Conservation (phyloP, 2,888 invertebrate genomes). For the Camponotus fellah region DNA sequence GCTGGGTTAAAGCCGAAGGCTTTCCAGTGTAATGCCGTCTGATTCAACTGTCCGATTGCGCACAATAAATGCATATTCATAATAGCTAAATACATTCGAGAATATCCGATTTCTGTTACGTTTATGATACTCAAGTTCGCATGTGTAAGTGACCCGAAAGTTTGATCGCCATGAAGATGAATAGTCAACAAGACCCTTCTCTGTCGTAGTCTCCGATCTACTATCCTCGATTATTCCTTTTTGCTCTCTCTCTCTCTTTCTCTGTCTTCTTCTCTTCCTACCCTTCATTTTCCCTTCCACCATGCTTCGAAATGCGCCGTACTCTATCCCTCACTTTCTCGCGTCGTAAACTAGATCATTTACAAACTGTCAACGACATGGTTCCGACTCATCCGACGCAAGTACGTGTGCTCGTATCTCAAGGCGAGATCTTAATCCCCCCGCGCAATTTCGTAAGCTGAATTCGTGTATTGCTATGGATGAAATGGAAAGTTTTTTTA, state of each 20-base stretch:
- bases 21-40: neutral
- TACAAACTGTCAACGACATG: slow-evolving; percentile 81
- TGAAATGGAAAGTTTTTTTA: slow-evolving; percentile 42
- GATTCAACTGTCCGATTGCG: neutral
- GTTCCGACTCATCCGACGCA: slow-evolving; percentile 57
- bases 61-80: slow-evolving; percentile 15
- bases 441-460: slow-evolving; percentile 68
- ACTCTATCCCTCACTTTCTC: slow-evolving; percentile 68
- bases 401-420: slow-evolving; percentile 62
- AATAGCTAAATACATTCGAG: neutral
- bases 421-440: slow-evolving; percentile 69
- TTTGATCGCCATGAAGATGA: slow-evolving; percentile 79
- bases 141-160: slow-evolving; percentile 65
- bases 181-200: slow-evolving; percentile 74
- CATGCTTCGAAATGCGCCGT: slow-evolving; percentile 47
- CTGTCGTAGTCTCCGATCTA: slow-evolving; percentile 62
- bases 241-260: slow-evolving; percentile 60
- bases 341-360: slow-evolving; percentile 80
- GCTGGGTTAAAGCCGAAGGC: neutral
- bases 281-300: slow-evolving; percentile 70
- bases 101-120: neutral
- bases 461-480: slow-evolving; percentile 55
- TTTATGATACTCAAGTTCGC: neutral
- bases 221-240: slow-evolving; percentile 63
- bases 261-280: slow-evolving; percentile 56